phyloP scores from a whole-genome alignment of 2,888 invertebrate species.

The Congeria kusceri region DNA sequence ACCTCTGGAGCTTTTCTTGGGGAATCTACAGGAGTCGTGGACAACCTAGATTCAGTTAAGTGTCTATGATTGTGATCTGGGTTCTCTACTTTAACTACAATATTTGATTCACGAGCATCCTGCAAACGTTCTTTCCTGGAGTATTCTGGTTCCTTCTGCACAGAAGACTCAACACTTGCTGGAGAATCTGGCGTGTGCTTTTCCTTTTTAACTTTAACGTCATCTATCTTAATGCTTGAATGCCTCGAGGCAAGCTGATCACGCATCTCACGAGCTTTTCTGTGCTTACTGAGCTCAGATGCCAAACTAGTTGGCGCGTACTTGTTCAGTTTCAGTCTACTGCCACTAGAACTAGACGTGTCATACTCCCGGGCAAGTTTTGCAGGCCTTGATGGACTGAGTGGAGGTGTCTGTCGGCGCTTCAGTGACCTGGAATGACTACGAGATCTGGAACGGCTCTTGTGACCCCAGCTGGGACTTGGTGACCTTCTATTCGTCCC shows the following conservation, averaged over 20 bases:
- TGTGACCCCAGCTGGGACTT: constrained; percentile 59
- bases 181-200: constrained; percentile 48
- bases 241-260: constrained; percentile 67
- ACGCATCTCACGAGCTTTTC: constrained; percentile 86
- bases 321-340: constrained; percentile 63
- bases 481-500: constrained; percentile 56
- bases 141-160: constrained; percentile 52
- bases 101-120: constrained; percentile 69
- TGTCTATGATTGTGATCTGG: constrained; percentile 50
- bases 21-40: constrained; percentile 15
- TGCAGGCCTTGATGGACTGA: constrained; percentile 57
- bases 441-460: constrained; percentile 69
- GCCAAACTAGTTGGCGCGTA: constrained; percentile 82
- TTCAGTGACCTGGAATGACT: constrained; percentile 66
- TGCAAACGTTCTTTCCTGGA: constrained; percentile 62
- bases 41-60: neutral
- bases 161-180: constrained; percentile 25
- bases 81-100: constrained; percentile 77
- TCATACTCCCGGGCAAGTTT: constrained; percentile 30
- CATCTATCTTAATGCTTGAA: constrained; percentile 45
- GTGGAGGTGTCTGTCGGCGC: constrained; percentile 60
- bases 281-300: constrained; percentile 84
- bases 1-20: constrained; percentile 31
- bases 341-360: constrained; percentile 49
- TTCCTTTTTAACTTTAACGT: constrained; percentile 43